Evolutionary conservation across 37 sponge, comb jelly and placozoan species (phyloP).

Genomic region (Spongia lamella): DNA sequence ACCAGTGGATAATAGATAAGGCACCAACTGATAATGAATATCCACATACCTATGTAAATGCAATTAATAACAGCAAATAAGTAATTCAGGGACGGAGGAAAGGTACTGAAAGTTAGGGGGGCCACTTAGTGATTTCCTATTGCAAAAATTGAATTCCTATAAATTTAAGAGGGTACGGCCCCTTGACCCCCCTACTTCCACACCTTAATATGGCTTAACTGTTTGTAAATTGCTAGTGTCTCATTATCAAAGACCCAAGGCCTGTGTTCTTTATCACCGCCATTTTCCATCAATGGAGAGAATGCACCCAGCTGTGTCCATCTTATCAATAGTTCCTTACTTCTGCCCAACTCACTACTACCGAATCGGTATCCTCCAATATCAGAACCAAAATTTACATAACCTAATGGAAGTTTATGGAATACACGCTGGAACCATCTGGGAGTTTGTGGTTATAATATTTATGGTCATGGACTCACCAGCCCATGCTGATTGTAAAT

Average conservation of each 20-base stretch:
- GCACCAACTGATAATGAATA: conserved; percentile 67
- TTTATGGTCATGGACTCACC: too few relatives aligned
- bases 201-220: too few relatives aligned
- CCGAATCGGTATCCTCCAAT: conserved; percentile 83
- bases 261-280: conserved; percentile 82
- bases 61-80: neutral
- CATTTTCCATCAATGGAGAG: conserved; percentile 91
- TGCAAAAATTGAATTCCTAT: neutral
- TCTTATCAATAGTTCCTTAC: conserved; percentile 72
- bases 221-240: conserved; percentile 69
- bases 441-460: too few relatives aligned
- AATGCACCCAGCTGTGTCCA: conserved; percentile 86
- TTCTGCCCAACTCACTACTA: conserved; percentile 57
- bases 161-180: too few relatives aligned
- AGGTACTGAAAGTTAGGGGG: neutral
- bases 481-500: conserved; percentile 87
- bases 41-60: conserved; percentile 52
- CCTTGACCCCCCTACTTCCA: too few relatives aligned
- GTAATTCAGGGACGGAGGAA: neutral
- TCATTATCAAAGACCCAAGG: conserved; percentile 88
- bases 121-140: neutral
- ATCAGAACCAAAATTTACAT: conserved; percentile 88
- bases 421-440: too few relatives aligned
- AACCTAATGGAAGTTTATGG: conserved; percentile 38
- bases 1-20: conserved; percentile 74